phyloP scores from a whole-genome alignment of 2,888 invertebrate genomes.

The Himalopsyche kuldschensis region DNA sequence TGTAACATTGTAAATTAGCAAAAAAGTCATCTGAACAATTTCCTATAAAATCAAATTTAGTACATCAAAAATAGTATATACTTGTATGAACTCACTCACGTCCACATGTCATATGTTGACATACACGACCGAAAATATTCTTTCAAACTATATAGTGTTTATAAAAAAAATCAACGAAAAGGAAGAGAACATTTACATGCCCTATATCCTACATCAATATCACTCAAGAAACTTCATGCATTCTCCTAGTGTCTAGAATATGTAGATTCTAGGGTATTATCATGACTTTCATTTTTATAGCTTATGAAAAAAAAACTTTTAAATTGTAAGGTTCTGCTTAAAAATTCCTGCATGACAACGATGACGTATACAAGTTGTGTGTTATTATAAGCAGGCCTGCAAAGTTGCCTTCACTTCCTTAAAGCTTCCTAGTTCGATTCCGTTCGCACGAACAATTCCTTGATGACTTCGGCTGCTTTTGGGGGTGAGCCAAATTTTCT shows the following conservation, averaged over 20 bases:
- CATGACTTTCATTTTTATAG: background rate
- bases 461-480: background rate
- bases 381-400: background rate
- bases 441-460: background rate
- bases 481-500: background rate
- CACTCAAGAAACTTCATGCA: background rate
- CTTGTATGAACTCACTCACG: too few species aligned
- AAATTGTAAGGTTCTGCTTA: background rate
- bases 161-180: too few species aligned
- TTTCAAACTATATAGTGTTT: too few species aligned
- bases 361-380: background rate
- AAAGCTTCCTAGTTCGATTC: background rate
- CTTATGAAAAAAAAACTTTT: background rate
- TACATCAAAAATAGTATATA: too few species aligned
- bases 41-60: too few species aligned
- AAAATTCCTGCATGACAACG: background rate
- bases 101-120: too few species aligned
- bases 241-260: background rate
- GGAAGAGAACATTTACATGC: too few species aligned
- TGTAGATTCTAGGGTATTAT: background rate
- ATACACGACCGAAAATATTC: too few species aligned
- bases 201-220: background rate
- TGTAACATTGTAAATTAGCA: too few species aligned
- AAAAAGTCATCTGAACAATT: too few species aligned
- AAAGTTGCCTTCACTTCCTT: background rate